These are phyloP conservation scores for Stichopus horrens DNA, from an alignment of 53 echinoderm and acorn worm species.

Conservation along the genomic window DNA sequence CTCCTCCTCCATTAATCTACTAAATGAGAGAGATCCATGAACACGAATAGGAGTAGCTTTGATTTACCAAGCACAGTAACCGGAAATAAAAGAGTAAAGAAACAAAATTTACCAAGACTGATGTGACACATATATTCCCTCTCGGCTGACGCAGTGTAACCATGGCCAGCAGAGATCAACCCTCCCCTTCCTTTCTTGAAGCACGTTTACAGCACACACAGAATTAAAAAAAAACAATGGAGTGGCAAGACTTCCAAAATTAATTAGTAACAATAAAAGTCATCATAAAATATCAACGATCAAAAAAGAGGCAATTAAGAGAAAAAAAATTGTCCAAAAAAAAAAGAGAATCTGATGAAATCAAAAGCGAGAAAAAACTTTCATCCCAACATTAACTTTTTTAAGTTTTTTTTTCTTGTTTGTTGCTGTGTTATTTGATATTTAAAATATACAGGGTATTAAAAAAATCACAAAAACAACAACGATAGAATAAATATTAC, in stretches of 20 bases:
- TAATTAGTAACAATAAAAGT: not conserved
- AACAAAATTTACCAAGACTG: too few relatives aligned
- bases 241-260: conserved; percentile 16
- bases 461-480: conserved; percentile 29
- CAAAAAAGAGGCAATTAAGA: not conserved
- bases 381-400: conserved; percentile 7
- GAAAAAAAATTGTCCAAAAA: not conserved
- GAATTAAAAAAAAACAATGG: not conserved
- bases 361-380: not conserved
- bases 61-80: too few relatives aligned
- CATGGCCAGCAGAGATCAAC: too few relatives aligned
- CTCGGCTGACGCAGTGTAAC: too few relatives aligned
- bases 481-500: conserved; percentile 45
- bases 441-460: conserved; percentile 13
- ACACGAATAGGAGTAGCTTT: too few relatives aligned
- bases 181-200: not conserved
- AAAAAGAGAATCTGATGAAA: not conserved
- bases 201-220: conserved; percentile 36
- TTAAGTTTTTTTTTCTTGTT: not conserved
- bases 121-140: too few relatives aligned
- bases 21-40: too few relatives aligned
- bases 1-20: too few relatives aligned
- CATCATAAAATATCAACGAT: not conserved
- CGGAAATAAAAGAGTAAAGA: too few relatives aligned
- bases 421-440: too few relatives aligned